Conservation (phyloP, 2,113 vertebrate genomes). For the Pelvicachromis taeniatus region DNA sequence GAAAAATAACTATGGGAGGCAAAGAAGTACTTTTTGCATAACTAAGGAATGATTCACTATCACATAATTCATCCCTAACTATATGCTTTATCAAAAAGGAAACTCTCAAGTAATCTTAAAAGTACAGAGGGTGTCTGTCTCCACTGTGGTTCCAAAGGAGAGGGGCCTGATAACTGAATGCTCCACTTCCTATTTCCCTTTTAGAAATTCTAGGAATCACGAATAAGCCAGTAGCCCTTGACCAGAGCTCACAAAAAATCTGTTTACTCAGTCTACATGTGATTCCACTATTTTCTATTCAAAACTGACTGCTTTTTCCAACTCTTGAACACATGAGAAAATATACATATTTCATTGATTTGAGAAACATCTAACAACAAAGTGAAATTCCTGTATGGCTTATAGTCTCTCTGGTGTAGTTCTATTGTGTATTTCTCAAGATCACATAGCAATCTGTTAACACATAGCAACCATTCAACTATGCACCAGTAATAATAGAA, state of each 20-base stretch:
- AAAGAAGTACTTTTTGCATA: background rate
- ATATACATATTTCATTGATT: background rate
- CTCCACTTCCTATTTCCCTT: background rate
- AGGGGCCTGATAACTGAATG: background rate
- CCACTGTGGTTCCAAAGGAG: background rate
- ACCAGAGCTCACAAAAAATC: background rate
- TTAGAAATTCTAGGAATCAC: background rate
- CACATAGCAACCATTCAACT: background rate
- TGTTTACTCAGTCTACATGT: background rate
- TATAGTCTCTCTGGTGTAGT: background rate
- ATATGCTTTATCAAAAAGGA: background rate
- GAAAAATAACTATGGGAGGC: background rate
- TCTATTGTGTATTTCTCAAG: background rate
- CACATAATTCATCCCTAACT: background rate
- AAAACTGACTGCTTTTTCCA: background rate
- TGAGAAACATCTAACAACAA: background rate
- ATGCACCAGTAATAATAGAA: conserved; percentile 3
- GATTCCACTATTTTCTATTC: background rate
- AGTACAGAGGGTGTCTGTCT: background rate
- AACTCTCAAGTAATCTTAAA: background rate
- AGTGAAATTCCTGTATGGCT: background rate
- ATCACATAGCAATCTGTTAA: conserved; percentile 13
- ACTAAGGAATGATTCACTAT: background rate
- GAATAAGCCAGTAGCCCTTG: background rate
- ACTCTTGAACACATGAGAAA: background rate